A percentile compares a stretch with the other conserved stretches of the same genome.
phyloP scores from a whole-genome alignment of 2,888 invertebrate species.

The Tribolium freemani region DNA sequence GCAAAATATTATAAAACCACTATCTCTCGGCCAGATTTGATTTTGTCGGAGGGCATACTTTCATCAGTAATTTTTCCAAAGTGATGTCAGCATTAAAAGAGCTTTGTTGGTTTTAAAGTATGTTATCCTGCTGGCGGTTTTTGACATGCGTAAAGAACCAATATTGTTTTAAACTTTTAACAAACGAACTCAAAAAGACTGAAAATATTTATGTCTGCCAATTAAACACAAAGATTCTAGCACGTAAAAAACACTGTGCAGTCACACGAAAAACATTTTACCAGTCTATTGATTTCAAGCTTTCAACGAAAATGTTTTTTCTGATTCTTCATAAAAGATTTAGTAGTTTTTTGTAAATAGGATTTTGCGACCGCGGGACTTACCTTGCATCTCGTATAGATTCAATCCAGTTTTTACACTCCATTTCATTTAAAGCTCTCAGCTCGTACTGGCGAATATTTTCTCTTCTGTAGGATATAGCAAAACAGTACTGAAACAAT shows the following conservation, averaged over 20 bases:
- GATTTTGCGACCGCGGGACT: conserved; percentile 51
- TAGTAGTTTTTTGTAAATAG: neutral
- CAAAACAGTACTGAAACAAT: conserved; percentile 85
- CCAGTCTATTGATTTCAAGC: neutral
- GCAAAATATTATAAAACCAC: too few relatives aligned
- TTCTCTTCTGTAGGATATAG: conserved; percentile 88
- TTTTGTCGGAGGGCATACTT: neutral
- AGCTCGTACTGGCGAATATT: conserved; percentile 91
- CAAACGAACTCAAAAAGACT: neutral
- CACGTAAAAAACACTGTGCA: neutral
- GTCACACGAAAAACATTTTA: neutral
- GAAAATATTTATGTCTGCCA: neutral
- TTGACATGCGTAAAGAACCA: neutral
- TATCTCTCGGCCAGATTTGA: too few relatives aligned
- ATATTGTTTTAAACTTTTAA: neutral
- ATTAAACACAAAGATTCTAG: neutral
- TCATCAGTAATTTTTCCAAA: neutral
- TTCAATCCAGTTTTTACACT: conserved; percentile 92
- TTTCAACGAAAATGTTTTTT: neutral
- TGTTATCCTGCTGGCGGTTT: neutral
- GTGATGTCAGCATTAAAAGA: too few relatives aligned
- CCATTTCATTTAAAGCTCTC: conserved; percentile 85
- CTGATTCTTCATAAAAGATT: neutral
- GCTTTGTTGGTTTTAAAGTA: neutral
- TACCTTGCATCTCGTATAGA: conserved; percentile 91